Evolutionary conservation across 2,113 vertebrate species (phyloP), one percentile per base, ranked within the genome.

Genomic region (Potamarius usumacintae): DNA sequence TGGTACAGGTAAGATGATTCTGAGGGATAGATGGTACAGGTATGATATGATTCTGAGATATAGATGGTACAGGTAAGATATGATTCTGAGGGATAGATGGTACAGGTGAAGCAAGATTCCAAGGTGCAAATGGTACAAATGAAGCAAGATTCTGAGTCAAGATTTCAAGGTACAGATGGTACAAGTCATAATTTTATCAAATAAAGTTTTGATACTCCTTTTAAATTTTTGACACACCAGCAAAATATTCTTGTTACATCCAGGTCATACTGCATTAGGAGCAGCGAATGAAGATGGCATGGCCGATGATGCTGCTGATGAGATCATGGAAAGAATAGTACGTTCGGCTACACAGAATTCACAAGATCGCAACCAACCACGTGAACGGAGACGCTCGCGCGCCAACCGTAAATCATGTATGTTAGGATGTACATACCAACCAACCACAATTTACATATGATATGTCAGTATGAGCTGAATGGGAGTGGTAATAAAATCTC

Each of bases 251-350:
- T 6, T 78, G 79, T 60, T 60, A 20, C 4, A 7, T 90, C 2
- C 87, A 99, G 98, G 97, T 79, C 96, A 95, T 58, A 90, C 91
- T 0, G 84, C 96, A 0, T 94, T 96, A 95, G 95, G 95, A 78
- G 10, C 96, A 18, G 91, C 94, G 4, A 94, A 92, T 0, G 97
- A 97, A 0, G 97, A 99, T 25, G 94, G 93, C 0, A 93, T 94
- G 18, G 96, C 96, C 0, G 97, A 98, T 0, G 97, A 97, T 0
- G 95, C 96, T 0, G 98, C 98, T 0, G 98, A 99, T 27, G 98
- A 99, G 92, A 99, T 99, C 92, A 99, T 99, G 98, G 97, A 99
- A 91, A 96, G 96, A n/a, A 99, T 99, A 0, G 97, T 99, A 34
- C 97, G 97, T 90, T 99, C 98, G 0, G 98, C 97, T 91, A 99